Percentiles rank a stretch among this genome's conserved stretches.
phyloP scores from a whole-genome alignment of 1,140 invertebrate genomes.

The Conus ventricosus region DNA sequence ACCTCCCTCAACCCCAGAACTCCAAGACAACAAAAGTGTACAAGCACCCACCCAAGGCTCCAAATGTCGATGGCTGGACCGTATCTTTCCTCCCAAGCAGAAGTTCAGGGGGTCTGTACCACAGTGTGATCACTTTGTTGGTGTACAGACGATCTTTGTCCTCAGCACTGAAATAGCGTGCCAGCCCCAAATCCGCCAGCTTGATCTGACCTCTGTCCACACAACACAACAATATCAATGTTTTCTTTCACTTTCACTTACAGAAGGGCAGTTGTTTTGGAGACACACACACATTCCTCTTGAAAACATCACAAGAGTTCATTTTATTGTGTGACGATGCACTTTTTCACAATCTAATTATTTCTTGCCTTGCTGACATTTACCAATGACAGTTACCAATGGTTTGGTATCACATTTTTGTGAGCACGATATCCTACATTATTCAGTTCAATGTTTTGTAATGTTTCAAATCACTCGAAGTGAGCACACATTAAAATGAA shows the following conservation, averaged over 20 bases:
- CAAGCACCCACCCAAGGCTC: conserved; percentile 89
- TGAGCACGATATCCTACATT: too few relatives aligned
- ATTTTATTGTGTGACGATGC: not conserved
- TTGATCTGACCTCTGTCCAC: conserved; percentile 96
- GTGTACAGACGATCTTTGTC: conserved; percentile 97
- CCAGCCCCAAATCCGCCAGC: conserved; percentile 98
- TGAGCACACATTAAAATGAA: too few relatives aligned
- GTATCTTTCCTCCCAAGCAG: conserved; percentile 98
- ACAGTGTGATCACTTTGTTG: conserved; percentile 97
- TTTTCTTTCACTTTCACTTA: not conserved
- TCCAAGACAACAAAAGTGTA: too few relatives aligned
- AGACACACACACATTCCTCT: not conserved
- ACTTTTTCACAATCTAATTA: too few relatives aligned
- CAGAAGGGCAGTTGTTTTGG: not conserved
- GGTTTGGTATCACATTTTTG: too few relatives aligned
- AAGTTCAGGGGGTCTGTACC: conserved; percentile 98
- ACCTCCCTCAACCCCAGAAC: too few relatives aligned
- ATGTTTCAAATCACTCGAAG: too few relatives aligned
- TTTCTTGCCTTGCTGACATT: too few relatives aligned
- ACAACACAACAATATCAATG: not conserved
- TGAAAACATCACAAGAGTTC: not conserved
- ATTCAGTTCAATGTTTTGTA: too few relatives aligned
- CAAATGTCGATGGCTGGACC: conserved; percentile 99
- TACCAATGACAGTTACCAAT: too few relatives aligned
- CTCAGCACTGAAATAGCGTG: conserved; percentile 95